Evolutionary conservation across 2,113 vertebrate genomes (phyloP), one percentile per base, ranked within the genome.

Genomic region (Trachemys scripta): DNA sequence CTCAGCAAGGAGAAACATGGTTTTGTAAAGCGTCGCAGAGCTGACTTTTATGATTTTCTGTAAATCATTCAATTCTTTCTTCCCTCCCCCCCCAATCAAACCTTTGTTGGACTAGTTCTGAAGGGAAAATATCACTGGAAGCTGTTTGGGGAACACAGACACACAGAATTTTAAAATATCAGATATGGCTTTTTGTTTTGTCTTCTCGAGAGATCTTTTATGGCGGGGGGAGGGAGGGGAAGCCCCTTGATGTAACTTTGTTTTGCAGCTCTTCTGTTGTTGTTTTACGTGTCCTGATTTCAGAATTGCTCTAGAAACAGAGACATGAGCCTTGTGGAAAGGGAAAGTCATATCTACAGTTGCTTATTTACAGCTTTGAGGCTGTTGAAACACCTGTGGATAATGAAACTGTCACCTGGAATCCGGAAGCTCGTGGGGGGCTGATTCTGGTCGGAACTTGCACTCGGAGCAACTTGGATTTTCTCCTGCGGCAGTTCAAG

Each of bases 341-440:
- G 29, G 62, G 20, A 49, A n/a, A 86, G 4, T 35, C 2, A 0
- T 0, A 0, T 24, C 5, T 69, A 31, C 7, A 9, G 78, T 17
- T 1, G 0, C 3, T 65, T 80, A 53, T 53, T 80, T 87, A 51
- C n/a, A 8, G 0, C n/a, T 53, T 13, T 27, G 38, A 76, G 83
- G n/a, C 1, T 29, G 59, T 25, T 45, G n/a, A 76, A 76, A 76
- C 25, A 45, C 42, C 72, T 25, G 3, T 10, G 3, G 84, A 47
- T 19, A 75, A 35, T 62, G 72, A 16, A 29, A 50, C 62, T 2
- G 0, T 19, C n/a, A 8, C 45, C 9, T 47, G 25, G 29, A 2
- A 1, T 5, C 31, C 14, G 45, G 38, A 27, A 88, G 27, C 38
- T 59, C 1, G 1, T 11, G 49, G 0, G 0, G 45, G 59, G 31